Evolutionary conservation across 2,113 vertebrate genomes (phyloP).

Genomic region (Apodemus sylvaticus): DNA sequence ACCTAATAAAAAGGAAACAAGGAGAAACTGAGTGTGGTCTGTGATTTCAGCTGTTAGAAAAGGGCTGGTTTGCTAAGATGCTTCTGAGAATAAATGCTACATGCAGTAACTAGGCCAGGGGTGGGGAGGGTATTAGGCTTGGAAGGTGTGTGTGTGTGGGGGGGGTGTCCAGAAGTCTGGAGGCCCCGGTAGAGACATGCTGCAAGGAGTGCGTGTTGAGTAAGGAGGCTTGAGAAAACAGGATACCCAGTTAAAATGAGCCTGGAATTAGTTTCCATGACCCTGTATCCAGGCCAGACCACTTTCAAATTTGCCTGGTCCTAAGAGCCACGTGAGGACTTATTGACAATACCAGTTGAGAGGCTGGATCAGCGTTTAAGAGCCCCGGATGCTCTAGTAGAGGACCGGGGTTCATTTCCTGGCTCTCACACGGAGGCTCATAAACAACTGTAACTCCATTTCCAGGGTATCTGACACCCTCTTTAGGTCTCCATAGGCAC

Average conservation of each 20-base stretch:
- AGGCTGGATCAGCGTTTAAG: not conserved
- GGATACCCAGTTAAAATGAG: not conserved
- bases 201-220: not conserved
- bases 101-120: not conserved
- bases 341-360: not conserved
- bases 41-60: not conserved
- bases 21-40: not conserved
- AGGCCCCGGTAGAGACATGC: not conserved
- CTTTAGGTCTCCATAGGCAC: not conserved
- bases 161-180: not conserved
- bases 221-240: not conserved
- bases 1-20: conserved; percentile 21
- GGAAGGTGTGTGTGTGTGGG: not conserved
- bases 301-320: not conserved
- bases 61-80: not conserved
- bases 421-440: not conserved
- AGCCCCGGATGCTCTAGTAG: not conserved
- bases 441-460: not conserved
- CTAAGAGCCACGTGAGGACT: not conserved
- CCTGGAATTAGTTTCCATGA: not conserved
- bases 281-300: not conserved
- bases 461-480: not conserved
- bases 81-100: not conserved
- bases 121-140: not conserved
- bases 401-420: not conserved